These are phyloP conservation scores for Chrysochloris asiatica DNA, from an alignment of 2,113 vertebrate genomes.

Conservation along the genomic window DNA sequence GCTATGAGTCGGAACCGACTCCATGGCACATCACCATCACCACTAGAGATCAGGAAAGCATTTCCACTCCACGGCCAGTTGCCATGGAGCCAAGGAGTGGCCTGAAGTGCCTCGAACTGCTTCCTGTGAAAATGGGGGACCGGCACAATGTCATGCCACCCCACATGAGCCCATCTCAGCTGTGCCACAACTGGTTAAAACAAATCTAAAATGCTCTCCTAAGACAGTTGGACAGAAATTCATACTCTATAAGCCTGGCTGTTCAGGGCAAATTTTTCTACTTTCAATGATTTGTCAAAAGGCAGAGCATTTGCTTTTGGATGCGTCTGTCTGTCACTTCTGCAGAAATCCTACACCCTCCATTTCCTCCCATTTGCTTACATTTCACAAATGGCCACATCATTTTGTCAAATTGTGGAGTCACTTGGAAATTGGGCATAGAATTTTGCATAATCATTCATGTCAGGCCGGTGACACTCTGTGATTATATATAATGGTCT, in stretches of 20 bases:
- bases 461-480: constrained; percentile 65
- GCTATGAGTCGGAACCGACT: too few species aligned
- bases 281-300: neutral
- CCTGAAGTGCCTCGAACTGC: neutral
- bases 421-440: constrained; percentile 67
- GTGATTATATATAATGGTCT: constrained; percentile 67
- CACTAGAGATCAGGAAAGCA: neutral
- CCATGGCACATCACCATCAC: too few species aligned
- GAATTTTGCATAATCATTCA: constrained; percentile 73
- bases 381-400: constrained; percentile 70
- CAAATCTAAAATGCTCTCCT: neutral
- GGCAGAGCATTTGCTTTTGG: constrained; percentile 31
- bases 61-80: neutral
- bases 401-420: constrained; percentile 74
- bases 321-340: constrained; percentile 45
- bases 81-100: neutral
- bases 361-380: constrained; percentile 59
- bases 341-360: constrained; percentile 54
- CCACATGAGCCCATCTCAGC: neutral
- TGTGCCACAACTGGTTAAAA: neutral
- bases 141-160: neutral
- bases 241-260: neutral
- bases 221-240: neutral
- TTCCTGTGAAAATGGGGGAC: neutral
- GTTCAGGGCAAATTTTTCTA: neutral